Percentiles rank a stretch among this genome's conserved stretches.
phyloP scores from a whole-genome alignment of 2,888 invertebrate genomes.

The Erebia ligea region DNA sequence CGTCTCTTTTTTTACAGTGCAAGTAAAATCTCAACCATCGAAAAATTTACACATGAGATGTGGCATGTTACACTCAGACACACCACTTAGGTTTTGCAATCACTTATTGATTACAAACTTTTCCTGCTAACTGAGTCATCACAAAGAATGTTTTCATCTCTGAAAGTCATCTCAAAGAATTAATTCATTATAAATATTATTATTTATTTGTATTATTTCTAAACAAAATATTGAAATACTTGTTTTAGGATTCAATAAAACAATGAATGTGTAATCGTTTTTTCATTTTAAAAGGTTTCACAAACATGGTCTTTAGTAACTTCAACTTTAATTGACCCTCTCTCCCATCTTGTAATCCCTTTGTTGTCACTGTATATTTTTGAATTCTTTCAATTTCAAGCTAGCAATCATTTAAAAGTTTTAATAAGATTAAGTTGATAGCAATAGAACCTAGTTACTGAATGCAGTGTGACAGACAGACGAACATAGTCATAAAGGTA shows the following conservation, averaged over 20 bases:
- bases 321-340: too few species aligned
- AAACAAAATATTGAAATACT: not conserved
- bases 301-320: too few species aligned
- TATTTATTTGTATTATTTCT: not conserved
- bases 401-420: too few species aligned
- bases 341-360: too few species aligned
- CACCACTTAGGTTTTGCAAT: constrained; percentile 19
- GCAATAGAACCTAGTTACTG: too few species aligned
- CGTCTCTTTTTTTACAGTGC: too few species aligned
- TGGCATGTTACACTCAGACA: not conserved
- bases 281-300: too few species aligned
- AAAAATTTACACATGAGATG: not conserved
- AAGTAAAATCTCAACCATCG: too few species aligned
- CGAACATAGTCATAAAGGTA: not conserved
- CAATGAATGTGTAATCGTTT: too few species aligned
- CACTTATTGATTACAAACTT: constrained; percentile 19
- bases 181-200: not conserved
- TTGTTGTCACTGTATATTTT: too few species aligned
- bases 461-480: too few species aligned
- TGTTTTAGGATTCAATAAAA: not conserved
- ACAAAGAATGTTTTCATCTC: constrained; percentile 27
- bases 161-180: not conserved
- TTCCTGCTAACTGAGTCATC: constrained; percentile 33
- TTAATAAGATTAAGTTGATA: not conserved
- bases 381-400: too few species aligned